phyloP scores from a whole-genome alignment of 1,140 invertebrate species.

The Zelostemma sp. region DNA sequence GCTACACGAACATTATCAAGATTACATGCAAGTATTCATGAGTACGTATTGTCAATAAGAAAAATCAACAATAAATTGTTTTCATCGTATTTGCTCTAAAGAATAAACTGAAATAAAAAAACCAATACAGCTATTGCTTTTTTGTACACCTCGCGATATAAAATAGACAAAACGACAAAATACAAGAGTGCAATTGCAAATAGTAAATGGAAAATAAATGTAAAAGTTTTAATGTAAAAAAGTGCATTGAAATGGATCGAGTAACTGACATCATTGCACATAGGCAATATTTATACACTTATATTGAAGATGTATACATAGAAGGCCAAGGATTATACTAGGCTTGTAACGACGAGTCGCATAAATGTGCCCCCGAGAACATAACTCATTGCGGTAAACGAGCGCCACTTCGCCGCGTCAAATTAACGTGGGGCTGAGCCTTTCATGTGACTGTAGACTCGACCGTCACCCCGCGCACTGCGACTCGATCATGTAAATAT shows the following conservation, averaged over 20 bases:
- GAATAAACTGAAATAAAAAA: too few species aligned
- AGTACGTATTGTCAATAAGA: conserved; percentile 8
- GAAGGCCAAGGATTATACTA: conserved; percentile 41
- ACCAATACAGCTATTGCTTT: too few species aligned
- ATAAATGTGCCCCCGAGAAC: conserved; percentile 60
- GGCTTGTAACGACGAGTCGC: conserved; percentile 52
- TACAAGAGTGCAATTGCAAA: too few species aligned
- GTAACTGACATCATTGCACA: too few species aligned
- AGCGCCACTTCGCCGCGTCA: conserved; percentile 60
- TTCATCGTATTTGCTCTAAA: too few species aligned
- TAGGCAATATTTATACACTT: conserved; percentile 38
- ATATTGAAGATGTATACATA: conserved; percentile 29
- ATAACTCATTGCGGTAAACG: conserved; percentile 66
- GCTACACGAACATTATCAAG: background rate
- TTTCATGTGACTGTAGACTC: conserved; percentile 47
- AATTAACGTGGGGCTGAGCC: conserved; percentile 59
- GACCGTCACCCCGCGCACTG: conserved; percentile 36
- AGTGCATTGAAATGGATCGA: too few species aligned
- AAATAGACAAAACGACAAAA: too few species aligned
- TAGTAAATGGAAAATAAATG: too few species aligned
- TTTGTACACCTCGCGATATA: too few species aligned
- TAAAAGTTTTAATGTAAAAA: too few species aligned
- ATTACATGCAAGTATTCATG: conserved; percentile 3
- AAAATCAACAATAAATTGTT: conserved; percentile 30
- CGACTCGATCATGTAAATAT: conserved; percentile 28